Conservation (phyloP, 2,888 invertebrate species). For the Druceiella hillmani region DNA sequence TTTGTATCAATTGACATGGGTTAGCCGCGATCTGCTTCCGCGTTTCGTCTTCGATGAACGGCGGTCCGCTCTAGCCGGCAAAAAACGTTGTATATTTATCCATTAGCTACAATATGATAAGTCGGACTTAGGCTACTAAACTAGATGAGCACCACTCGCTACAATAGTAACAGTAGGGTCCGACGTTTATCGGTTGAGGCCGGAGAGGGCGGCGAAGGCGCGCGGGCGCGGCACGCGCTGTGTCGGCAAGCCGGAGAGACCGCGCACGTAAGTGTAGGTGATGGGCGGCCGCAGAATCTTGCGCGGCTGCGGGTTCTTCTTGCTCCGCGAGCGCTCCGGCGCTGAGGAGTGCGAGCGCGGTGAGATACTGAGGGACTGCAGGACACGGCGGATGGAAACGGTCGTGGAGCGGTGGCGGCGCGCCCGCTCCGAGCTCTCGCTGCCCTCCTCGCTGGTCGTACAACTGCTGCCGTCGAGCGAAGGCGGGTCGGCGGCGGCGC, state of each 20-base stretch:
- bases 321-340: conserved; percentile 40
- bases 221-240: conserved; percentile 66
- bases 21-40: no score
- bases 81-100: no score
- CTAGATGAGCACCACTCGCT: no score
- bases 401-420: conserved; percentile 48
- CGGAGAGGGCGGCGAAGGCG: conserved; percentile 29
- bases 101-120: no score
- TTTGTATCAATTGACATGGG: no score
- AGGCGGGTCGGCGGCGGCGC: conserved; percentile 33
- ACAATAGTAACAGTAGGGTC: no score
- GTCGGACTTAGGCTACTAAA: no score
- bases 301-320: conserved; percentile 62
- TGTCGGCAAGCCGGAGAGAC: conserved; percentile 75
- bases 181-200: conserved; percentile 20
- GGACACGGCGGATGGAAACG: conserved; percentile 65
- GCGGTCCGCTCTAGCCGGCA: no score
- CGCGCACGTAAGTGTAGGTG: conserved; percentile 74
- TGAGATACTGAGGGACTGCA: conserved; percentile 61
- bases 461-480: conserved; percentile 42
- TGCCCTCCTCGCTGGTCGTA: conserved; percentile 58
- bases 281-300: conserved; percentile 73
- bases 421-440: conserved; percentile 52
- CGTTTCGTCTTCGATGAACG: no score
- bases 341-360: conserved; percentile 59